Conservation (phyloP, 2,888 invertebrate species). For the Phragmatobia fuliginosa region DNA sequence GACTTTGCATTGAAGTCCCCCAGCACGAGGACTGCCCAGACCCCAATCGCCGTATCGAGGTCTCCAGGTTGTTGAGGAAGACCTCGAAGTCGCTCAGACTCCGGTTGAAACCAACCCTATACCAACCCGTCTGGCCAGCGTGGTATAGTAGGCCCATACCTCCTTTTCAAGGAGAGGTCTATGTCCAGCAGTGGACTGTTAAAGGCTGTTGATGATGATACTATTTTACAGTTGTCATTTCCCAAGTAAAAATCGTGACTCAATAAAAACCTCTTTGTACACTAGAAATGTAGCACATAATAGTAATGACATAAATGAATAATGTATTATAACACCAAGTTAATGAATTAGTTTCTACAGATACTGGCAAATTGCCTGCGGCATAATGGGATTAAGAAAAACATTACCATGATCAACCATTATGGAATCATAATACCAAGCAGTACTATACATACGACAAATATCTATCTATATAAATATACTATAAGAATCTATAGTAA, state of each 20-base stretch:
- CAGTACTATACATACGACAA: background rate
- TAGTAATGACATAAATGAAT: background rate
- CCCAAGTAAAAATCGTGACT: background rate
- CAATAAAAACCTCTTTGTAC: background rate
- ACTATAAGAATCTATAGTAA: too few relatives aligned
- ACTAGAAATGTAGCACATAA: background rate
- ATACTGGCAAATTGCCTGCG: slow-evolving; percentile 34
- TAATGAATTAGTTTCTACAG: slow-evolving; percentile 39
- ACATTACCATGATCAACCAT: slow-evolving; percentile 36
- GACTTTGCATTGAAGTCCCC: too few relatives aligned
- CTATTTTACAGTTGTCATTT: background rate
- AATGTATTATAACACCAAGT: slow-evolving; percentile 17
- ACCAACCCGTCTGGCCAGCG: too few relatives aligned
- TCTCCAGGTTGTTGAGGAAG: too few relatives aligned
- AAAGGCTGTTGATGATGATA: too few relatives aligned
- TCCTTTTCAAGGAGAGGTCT: too few relatives aligned
- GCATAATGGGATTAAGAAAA: slow-evolving; percentile 37
- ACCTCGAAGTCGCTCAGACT: too few relatives aligned
- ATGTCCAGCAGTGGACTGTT: too few relatives aligned
- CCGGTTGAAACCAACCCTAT: too few relatives aligned
- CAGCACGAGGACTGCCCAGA: too few relatives aligned
- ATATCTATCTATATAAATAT: background rate
- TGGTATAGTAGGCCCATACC: too few relatives aligned
- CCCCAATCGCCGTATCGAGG: too few relatives aligned
- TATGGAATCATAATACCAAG: slow-evolving; percentile 19